Percentiles rank a stretch among this genome's conserved stretches.
These are phyloP conservation scores for Chymomyza costata DNA, from an alignment of 1,140 invertebrate species.

Conservation along the genomic window DNA sequence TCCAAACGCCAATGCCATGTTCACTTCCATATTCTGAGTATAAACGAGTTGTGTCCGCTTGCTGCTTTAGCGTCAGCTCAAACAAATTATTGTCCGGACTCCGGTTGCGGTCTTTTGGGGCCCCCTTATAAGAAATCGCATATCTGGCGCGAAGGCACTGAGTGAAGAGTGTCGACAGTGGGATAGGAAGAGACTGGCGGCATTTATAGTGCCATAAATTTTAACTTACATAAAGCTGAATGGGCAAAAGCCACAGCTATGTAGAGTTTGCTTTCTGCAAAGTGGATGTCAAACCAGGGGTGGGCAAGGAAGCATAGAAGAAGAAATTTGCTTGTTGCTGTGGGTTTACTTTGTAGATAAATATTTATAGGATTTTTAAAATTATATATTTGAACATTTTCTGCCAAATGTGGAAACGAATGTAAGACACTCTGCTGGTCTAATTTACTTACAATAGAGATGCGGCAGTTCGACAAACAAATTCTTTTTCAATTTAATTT, in stretches of 20 bases:
- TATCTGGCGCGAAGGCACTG: slow-evolving; percentile 30
- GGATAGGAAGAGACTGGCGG: too few species aligned
- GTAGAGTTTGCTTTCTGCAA: background rate
- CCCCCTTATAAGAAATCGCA: slow-evolving; percentile 27
- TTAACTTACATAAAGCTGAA: slow-evolving; percentile 22
- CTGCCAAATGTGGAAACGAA: background rate
- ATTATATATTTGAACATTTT: too few species aligned
- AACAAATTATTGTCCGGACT: too few species aligned
- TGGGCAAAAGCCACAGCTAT: background rate
- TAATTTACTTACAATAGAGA: slow-evolving; percentile 64
- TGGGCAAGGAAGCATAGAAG: too few species aligned
- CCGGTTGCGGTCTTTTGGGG: too few species aligned
- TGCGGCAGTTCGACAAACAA: slow-evolving; percentile 19
- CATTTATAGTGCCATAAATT: slow-evolving; percentile 26
- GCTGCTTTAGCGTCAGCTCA: slow-evolving; percentile 15
- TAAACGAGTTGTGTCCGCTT: slow-evolving; percentile 14
- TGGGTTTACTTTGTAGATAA: slow-evolving; percentile 36
- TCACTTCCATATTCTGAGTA: slow-evolving; percentile 37
- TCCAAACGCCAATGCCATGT: too few species aligned
- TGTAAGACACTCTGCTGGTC: slow-evolving; percentile 11
- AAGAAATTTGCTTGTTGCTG: too few species aligned
- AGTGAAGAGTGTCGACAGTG: too few species aligned
- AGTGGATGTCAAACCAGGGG: too few species aligned
- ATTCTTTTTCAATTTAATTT: slow-evolving; percentile 64
- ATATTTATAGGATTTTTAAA: slow-evolving; percentile 63